These are phyloP conservation scores for Reticulitermes speratus DNA, from an alignment of 1,140 invertebrate species.

Conservation along the genomic window DNA sequence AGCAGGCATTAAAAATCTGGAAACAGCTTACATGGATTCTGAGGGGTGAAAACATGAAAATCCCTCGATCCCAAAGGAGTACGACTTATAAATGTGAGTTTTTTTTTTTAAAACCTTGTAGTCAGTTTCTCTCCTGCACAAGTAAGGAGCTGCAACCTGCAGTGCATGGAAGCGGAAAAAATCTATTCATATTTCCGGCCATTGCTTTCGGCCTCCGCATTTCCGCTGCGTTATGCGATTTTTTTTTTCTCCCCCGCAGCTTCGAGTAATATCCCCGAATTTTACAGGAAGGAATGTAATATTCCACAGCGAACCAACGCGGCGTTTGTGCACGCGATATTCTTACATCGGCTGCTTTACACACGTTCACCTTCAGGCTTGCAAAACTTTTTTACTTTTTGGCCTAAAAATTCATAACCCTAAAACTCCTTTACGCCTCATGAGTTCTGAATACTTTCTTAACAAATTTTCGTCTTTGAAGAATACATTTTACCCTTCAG, in stretches of 20 bases:
- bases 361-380: not conserved
- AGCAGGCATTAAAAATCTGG: conserved; percentile 14
- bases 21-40: conserved; percentile 11
- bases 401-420: not conserved
- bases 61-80: conserved; percentile 1
- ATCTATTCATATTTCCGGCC: not conserved
- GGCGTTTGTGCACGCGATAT: not conserved
- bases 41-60: conserved; percentile 11
- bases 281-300: not conserved
- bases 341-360: not conserved
- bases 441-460: not conserved
- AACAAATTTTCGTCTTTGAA: not conserved
- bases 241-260: not conserved
- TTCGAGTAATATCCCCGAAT: not conserved
- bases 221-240: conserved; percentile 4
- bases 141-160: not conserved
- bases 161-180: not conserved
- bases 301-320: not conserved
- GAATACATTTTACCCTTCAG: not conserved
- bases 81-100: conserved; percentile 12
- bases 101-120: conserved; percentile 34
- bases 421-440: not conserved
- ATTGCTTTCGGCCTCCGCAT: not conserved
- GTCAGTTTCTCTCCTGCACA: conserved; percentile 43
- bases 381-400: not conserved